These are phyloP conservation scores for Tarsius wallacei DNA, from an alignment of 2,797 vertebrate species.

Conservation along the genomic window DNA sequence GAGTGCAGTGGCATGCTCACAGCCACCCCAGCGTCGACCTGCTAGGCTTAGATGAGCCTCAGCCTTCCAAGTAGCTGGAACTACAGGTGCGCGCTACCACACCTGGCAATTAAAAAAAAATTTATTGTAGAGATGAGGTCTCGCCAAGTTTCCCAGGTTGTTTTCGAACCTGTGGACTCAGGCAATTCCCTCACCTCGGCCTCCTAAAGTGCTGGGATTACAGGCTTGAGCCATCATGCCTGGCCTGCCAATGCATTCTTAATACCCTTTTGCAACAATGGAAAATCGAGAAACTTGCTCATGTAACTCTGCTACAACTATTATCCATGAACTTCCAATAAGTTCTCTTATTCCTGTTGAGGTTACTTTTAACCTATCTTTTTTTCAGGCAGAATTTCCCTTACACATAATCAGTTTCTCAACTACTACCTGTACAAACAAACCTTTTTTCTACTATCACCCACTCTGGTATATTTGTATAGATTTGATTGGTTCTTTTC, in stretches of 20 bases:
- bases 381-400: slow-evolving; percentile 23
- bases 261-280: not conserved
- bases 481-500: slow-evolving; percentile 40
- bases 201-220: too few species aligned
- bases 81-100: too few species aligned
- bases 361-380: not conserved
- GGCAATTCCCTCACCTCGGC: too few species aligned
- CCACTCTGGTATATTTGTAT: not conserved
- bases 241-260: not conserved
- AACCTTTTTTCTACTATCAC: not conserved
- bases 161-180: too few species aligned
- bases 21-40: too few species aligned
- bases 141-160: too few species aligned
- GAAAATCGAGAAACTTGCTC: not conserved
- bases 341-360: not conserved
- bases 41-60: too few species aligned
- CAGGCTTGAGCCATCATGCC: too few species aligned
- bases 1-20: too few species aligned
- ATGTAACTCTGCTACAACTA: not conserved
- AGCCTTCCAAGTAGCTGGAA: too few species aligned
- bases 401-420: not conserved
- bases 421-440: not conserved
- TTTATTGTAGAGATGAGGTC: too few species aligned
- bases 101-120: too few species aligned
- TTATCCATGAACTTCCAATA: not conserved